These are phyloP conservation scores for Drosophila kanekoi DNA, from an alignment of 2,888 invertebrate species.

Conservation along the genomic window DNA sequence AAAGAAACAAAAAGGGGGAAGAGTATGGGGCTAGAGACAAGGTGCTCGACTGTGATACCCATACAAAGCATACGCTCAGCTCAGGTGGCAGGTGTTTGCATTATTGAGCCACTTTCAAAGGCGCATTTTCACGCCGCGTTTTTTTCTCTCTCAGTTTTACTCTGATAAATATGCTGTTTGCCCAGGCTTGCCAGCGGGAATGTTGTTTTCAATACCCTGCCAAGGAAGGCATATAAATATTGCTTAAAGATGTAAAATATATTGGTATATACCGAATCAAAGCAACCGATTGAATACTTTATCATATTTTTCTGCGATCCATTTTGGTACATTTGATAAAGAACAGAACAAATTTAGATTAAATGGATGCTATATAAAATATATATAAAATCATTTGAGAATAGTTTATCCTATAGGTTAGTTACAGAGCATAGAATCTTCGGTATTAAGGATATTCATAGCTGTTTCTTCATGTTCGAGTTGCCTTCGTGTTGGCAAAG, in stretches of 20 bases:
- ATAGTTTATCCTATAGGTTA: too few relatives aligned
- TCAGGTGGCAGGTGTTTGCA: slow-evolving; percentile 68
- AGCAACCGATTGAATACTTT: too few relatives aligned
- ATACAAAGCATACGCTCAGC: slow-evolving; percentile 28
- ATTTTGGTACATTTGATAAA: too few relatives aligned
- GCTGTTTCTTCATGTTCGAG: slow-evolving; percentile 9
- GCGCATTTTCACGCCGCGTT: slow-evolving; percentile 69
- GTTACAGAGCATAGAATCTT: not conserved
- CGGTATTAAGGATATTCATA: not conserved
- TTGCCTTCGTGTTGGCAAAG: slow-evolving; percentile 52
- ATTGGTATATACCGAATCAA: not conserved
- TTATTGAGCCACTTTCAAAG: slow-evolving; percentile 78
- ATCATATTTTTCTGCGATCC: too few relatives aligned
- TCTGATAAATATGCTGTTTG: slow-evolving; percentile 72
- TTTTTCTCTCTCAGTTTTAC: slow-evolving; percentile 49
- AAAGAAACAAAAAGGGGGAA: not conserved
- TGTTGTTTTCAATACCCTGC: slow-evolving; percentile 13
- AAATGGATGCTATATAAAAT: too few relatives aligned
- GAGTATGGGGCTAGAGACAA: too few relatives aligned
- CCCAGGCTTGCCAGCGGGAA: slow-evolving; percentile 11
- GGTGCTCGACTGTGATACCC: not conserved
- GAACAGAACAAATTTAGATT: too few relatives aligned
- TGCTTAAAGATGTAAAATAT: not conserved
- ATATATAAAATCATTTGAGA: too few relatives aligned
- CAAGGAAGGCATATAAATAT: not conserved